Evolutionary conservation across 2,888 invertebrate species (phyloP).

Genomic region (Drosophila pseudotakahashii): DNA sequence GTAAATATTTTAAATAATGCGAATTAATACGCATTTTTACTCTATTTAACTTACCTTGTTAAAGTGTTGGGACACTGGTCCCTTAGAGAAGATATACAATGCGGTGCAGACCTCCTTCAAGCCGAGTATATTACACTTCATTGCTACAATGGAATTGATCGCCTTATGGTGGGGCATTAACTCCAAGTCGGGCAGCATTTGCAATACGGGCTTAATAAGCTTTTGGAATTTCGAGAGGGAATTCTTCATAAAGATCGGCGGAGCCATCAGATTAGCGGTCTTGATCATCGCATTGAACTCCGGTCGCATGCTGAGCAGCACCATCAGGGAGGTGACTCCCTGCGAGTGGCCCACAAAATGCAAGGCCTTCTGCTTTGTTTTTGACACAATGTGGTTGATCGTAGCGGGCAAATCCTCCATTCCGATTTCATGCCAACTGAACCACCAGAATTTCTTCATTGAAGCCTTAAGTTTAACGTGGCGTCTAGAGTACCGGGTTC

Average conservation of each 20-base stretch:
- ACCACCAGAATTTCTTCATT: slow-evolving; percentile 86
- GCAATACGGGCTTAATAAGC: neutral
- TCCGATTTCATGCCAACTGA: slow-evolving; percentile 90
- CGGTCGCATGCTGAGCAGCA: slow-evolving; percentile 87
- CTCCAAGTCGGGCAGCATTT: neutral
- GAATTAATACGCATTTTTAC: too few species aligned
- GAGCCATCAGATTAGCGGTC: slow-evolving; percentile 85
- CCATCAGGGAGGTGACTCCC: slow-evolving; percentile 85
- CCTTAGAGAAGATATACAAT: neutral
- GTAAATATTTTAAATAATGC: too few species aligned
- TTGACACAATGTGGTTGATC: slow-evolving; percentile 88
- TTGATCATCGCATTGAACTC: slow-evolving; percentile 85
- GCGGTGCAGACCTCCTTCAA: neutral
- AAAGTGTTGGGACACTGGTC: slow-evolving; percentile 1
- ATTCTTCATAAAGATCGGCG: slow-evolving; percentile 84
- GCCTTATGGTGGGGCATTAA: neutral
- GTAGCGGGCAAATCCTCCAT: slow-evolving; percentile 90
- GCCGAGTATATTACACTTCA: neutral
- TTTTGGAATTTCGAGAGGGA: slow-evolving; percentile 34
- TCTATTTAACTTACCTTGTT: too few species aligned
- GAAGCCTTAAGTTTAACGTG: slow-evolving; percentile 83
- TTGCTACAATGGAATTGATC: neutral
- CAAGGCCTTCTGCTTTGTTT: slow-evolving; percentile 84
- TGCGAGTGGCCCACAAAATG: slow-evolving; percentile 89
- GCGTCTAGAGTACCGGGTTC: slow-evolving; percentile 86